Conservation (phyloP, 2,113 vertebrate genomes). For the Seriola dumerili region DNA sequence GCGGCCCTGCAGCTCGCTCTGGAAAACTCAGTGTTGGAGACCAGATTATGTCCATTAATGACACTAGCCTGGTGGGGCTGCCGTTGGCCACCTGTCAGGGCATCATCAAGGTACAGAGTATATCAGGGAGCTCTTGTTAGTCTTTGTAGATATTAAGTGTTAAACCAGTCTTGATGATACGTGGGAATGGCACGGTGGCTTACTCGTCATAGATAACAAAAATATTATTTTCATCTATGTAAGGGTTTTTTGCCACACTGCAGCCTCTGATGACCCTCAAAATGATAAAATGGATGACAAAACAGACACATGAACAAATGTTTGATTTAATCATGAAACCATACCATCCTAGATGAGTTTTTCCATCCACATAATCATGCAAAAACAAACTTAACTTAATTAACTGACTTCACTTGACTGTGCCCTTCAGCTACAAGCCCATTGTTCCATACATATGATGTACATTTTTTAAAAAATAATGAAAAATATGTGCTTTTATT, state of each 20-base stretch:
- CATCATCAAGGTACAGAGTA: slow-evolving; percentile 93
- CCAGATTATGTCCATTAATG: slow-evolving; percentile 99
- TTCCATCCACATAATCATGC: not conserved
- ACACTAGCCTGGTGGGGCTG: slow-evolving; percentile 97
- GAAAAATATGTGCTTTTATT: no score
- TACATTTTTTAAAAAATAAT: no score
- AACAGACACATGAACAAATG: not conserved
- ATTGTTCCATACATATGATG: no score
- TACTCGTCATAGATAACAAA: not conserved
- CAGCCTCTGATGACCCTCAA: not conserved
- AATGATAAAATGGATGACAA: not conserved
- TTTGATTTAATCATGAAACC: slow-evolving; percentile 4
- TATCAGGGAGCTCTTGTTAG: not conserved
- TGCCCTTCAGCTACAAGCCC: no score
- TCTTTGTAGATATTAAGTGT: not conserved
- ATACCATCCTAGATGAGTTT: not conserved
- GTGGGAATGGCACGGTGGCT: not conserved
- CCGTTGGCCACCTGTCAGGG: slow-evolving; percentile 97
- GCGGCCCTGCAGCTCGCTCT: slow-evolving; percentile 94
- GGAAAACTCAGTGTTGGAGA: slow-evolving; percentile 97
- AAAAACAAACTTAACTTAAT: not conserved
- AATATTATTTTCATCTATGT: not conserved
- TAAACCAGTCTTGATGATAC: not conserved
- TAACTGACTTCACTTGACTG: no score
- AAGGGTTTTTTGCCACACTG: no score